These are phyloP conservation scores for Laspeyria flexula DNA, from an alignment of 2,888 invertebrate species.

Conservation along the genomic window DNA sequence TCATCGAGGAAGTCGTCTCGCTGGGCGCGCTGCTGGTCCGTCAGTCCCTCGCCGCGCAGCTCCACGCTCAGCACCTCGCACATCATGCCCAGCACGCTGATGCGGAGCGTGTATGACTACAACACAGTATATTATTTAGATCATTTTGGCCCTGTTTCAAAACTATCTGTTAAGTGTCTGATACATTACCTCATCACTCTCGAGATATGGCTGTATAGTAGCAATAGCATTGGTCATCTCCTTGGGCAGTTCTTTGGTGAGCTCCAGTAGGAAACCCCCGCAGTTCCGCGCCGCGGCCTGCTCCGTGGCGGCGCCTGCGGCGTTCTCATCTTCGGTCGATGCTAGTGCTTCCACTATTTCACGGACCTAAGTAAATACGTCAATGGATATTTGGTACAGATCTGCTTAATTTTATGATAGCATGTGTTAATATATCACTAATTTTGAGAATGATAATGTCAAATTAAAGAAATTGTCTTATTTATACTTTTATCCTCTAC, in stretches of 20 bases:
- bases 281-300: constrained; percentile 76
- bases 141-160: no score
- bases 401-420: no score
- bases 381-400: neutral
- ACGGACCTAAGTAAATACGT: constrained; percentile 70
- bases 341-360: constrained; percentile 90
- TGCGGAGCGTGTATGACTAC: constrained; percentile 90
- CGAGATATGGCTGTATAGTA: constrained; percentile 87
- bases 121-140: neutral
- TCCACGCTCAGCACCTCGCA: constrained; percentile 91
- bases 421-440: no score
- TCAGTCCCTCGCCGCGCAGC: constrained; percentile 90
- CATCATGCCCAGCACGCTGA: constrained; percentile 93
- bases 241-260: constrained; percentile 87
- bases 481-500: no score
- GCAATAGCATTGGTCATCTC: constrained; percentile 87
- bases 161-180: no score
- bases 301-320: constrained; percentile 69
- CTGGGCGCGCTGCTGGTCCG: constrained; percentile 88
- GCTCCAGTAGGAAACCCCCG: constrained; percentile 87
- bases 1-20: constrained; percentile 93
- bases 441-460: no score
- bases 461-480: no score
- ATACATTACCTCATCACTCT: constrained; percentile 83
- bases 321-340: constrained; percentile 77